Percentiles rank a stretch among this genome's conserved stretches.
phyloP scores from a whole-genome alignment of 2,888 invertebrate species.

The Machimus atricapillus region DNA sequence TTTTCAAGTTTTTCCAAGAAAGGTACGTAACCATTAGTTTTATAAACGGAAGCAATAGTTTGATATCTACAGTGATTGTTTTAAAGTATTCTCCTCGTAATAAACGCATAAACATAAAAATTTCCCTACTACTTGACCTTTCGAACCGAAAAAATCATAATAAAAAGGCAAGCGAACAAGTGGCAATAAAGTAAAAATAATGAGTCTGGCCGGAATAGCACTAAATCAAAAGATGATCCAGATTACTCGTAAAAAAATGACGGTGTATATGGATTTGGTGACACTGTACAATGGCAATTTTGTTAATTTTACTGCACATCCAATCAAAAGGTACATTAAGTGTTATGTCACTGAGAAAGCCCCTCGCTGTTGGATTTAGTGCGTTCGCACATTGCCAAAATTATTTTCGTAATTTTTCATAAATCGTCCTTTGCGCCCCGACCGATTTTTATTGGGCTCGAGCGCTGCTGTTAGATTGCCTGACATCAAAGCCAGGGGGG shows the following conservation, averaged over 20 bases:
- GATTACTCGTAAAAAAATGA: neutral
- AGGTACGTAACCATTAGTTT: neutral
- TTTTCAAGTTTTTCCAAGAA: neutral
- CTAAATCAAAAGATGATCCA: neutral
- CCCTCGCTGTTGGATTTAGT: neutral
- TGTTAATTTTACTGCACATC: constrained; percentile 4
- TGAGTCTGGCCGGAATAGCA: neutral
- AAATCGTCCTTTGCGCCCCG: neutral
- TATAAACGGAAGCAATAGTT: neutral
- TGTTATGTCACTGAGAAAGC: neutral
- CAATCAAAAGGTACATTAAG: neutral
- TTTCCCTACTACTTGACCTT: neutral
- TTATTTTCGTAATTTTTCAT: neutral
- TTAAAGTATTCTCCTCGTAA: neutral
- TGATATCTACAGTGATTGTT: neutral
- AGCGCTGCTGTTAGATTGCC: neutral
- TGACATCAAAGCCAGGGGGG: neutral
- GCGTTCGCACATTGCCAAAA: neutral
- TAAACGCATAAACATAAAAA: neutral
- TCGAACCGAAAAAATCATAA: neutral
- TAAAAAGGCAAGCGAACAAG: neutral
- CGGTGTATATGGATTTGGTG: neutral
- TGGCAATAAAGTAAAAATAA: neutral
- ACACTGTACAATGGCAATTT: neutral
- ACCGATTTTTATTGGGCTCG: neutral